Evolutionary conservation across 2,797 vertebrate species (phyloP), one percentile per base, ranked within the genome.

Genomic region (Gastrophryne carolinensis): DNA sequence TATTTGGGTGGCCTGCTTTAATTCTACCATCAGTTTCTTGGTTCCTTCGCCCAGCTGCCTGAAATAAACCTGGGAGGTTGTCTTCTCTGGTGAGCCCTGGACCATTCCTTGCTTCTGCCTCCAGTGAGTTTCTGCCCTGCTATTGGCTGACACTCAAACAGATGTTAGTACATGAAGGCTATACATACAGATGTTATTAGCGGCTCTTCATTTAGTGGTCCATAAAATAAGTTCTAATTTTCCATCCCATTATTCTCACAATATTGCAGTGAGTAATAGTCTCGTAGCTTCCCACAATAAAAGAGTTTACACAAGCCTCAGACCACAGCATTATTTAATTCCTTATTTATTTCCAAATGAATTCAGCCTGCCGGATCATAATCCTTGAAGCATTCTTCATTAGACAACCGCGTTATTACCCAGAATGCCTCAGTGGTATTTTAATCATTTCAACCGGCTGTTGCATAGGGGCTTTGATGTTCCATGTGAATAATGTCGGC

Each of bases 381-480:
- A 19, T 54, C 65, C 53, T 37, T 27, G 57, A 39, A n/a, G 39
- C 21, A 35, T 12, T 41, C 21, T 56, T 58, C 41, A 58, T 67
- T 60, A 58, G 7, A 21, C 17, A 12, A 24, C 39, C n/a, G 32
- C 56, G 27, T 41, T 39, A 60, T 50, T 60, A 50, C 54, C 63
- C 32, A 61, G 23, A 60, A 58, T 65, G 34, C 35, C 53, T 50
- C 26, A 1, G 66, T 66, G 68, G 75, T 65, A 71, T 72, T 64
- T 72, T 72, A 72, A 78, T 78, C 37, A 71, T 78, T 50, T 23
- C 13, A 30, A 3, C 58, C 24, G 41, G 27, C 64, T 71, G 23
- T 15, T 49, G 21, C 17, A 63, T 10, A 21, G 52, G 35, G 61
- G 15, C 75, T 78, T 78, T 72, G 68, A 78, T 78, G 75, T 71